Evolutionary conservation across 2,797 vertebrate species (phyloP), one percentile per base, ranked within the genome.

Genomic region (Fistularia tabacaria): DNA sequence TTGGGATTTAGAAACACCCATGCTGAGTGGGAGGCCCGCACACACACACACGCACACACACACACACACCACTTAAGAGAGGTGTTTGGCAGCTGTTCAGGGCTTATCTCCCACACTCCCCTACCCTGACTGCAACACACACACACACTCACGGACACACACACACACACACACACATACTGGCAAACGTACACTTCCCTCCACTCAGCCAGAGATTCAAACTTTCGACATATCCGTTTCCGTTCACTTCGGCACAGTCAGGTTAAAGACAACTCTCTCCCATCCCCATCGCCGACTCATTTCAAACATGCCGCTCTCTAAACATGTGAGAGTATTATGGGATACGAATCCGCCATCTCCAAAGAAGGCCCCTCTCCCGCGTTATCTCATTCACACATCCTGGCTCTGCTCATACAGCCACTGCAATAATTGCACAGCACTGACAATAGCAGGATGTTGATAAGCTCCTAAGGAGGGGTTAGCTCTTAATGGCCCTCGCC

Each of bases 61-160:
- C 51, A 15, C 38, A 53, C 52, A 52, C 52, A 50, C 43, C 13
- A 48, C 50, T 61, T 58, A 42, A 66, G 62, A 74, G 51, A 85
- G 77, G 80, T 86, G 84, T 89, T 83, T 86, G 74, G 84, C 87
- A 90, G 86, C 88, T 90, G 86, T 86, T 79, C 81, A 64, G 57
- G 65, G 84, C 87, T 89, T 90, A 84, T 88, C 81, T 79, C 61
- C 57, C 64, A 74, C 79, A 84, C 77, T 59, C 80, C 67, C 57
- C 77, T 79, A 72, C 73, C 73, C 69, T 65, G 71, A 85, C 82
- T 64, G 77, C 25, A 73, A 77, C 74, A 80, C 62, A 64, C 64
- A 14, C n/a, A 38, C 15, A 52, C 71, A 77, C 81, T 76, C 47
- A 73, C 77, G 62, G 46, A 43, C 59, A 49, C 59, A 51, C 57